Percentiles rank a stretch among this genome's conserved stretches.
Evolutionary conservation across 2,113 vertebrate species (phyloP).

Genomic region (Crotalus tigris): DNA sequence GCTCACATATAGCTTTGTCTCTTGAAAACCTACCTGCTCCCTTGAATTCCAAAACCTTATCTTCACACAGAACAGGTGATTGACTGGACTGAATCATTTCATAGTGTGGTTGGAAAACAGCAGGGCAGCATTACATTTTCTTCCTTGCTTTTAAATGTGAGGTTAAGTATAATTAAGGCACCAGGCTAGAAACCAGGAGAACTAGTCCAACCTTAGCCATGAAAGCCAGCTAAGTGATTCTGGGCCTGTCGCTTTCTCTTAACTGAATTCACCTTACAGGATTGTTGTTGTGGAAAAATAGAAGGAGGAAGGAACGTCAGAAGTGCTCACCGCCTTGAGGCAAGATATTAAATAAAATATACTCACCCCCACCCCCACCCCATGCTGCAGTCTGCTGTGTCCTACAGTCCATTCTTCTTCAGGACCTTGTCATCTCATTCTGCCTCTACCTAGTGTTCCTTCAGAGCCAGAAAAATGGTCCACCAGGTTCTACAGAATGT

Average conservation of each 20-base stretch:
- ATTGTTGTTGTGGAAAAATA: not conserved
- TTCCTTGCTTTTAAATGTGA: not conserved
- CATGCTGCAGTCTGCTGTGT: not conserved
- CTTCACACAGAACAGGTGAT: not conserved
- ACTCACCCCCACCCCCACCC: too few species aligned
- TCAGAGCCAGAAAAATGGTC: slow-evolving; percentile 43
- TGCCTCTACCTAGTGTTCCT: not conserved
- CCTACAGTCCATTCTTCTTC: not conserved
- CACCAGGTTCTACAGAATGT: slow-evolving; percentile 61
- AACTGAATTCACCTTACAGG: not conserved
- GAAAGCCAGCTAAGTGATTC: not conserved
- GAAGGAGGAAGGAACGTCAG: not conserved
- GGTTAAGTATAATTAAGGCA: not conserved
- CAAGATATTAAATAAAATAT: not conserved
- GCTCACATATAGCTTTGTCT: not conserved
- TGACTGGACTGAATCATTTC: not conserved
- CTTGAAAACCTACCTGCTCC: not conserved
- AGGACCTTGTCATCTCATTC: not conserved
- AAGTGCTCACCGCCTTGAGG: not conserved
- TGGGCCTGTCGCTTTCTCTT: not conserved
- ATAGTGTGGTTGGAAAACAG: not conserved
- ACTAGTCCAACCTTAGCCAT: not conserved
- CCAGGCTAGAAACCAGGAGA: too few species aligned
- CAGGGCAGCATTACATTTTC: not conserved
- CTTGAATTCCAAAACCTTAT: not conserved